A percentile compares a stretch with the other conserved stretches of the same genome.
Conservation (phyloP, 2,797 vertebrate species). For the Emys orbicularis region DNA sequence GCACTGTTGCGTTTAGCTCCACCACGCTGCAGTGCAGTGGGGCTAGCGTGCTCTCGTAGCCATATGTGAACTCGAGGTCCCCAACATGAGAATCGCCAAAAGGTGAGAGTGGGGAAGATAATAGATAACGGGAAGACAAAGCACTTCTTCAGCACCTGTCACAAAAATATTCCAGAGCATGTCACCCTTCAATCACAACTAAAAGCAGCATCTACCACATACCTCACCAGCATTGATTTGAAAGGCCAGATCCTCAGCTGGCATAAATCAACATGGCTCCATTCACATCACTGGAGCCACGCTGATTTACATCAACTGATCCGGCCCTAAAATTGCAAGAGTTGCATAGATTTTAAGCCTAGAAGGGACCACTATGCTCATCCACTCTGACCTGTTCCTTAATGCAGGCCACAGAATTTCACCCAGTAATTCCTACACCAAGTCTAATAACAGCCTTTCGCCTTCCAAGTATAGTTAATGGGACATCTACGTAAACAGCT, state of each 20-base stretch:
- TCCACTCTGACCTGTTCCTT: not conserved
- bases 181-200: not conserved
- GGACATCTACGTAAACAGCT: not conserved
- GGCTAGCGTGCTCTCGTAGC: accelerated
- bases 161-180: not conserved
- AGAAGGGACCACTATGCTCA: not conserved
- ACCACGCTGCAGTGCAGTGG: accelerated
- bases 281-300: accelerated
- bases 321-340: not conserved
- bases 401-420: not conserved
- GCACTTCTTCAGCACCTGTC: accelerated
- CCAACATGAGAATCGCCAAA: not conserved
- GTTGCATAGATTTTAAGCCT: not conserved
- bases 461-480: not conserved
- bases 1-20: not conserved
- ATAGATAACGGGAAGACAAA: accelerated
- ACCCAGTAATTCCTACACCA: not conserved
- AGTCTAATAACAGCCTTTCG: not conserved
- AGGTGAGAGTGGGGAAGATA: not conserved
- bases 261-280: not conserved
- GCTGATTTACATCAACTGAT: not conserved
- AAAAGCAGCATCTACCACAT: not conserved
- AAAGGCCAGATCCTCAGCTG: not conserved
- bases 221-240: not conserved
- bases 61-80: not conserved